These are phyloP conservation scores for Hesperophylax magnus DNA, from an alignment of 1,140 invertebrate species.

Conservation along the genomic window DNA sequence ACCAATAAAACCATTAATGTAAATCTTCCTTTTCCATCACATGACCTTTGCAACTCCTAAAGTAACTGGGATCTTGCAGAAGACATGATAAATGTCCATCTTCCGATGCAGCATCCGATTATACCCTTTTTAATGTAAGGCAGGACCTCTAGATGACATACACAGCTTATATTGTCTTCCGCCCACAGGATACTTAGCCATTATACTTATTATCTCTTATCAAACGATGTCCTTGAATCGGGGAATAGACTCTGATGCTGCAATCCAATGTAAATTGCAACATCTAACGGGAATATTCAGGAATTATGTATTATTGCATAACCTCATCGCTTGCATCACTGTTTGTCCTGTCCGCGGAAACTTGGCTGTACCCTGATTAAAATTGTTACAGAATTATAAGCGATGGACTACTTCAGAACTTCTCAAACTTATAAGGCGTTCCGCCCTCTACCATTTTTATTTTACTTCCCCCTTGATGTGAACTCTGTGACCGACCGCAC, in stretches of 20 bases:
- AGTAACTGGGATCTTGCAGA: too few species aligned
- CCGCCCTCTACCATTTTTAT: too few species aligned
- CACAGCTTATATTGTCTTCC: neutral
- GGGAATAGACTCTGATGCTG: neutral
- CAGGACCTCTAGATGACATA: neutral
- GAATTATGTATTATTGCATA: neutral
- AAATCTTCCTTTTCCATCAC: too few species aligned
- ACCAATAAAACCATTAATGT: too few species aligned
- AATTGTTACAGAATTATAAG: slow-evolving; percentile 17
- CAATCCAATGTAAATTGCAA: slow-evolving; percentile 24
- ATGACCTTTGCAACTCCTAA: too few species aligned
- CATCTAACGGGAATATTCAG: neutral
- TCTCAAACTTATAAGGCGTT: too few species aligned
- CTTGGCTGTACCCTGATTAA: slow-evolving; percentile 5
- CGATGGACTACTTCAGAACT: neutral
- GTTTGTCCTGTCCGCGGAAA: neutral
- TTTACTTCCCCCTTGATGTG: too few species aligned
- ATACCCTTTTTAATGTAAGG: too few species aligned
- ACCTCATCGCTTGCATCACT: too few species aligned
- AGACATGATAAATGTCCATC: too few species aligned
- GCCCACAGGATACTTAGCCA: neutral
- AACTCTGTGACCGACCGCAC: too few species aligned
- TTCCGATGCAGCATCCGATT: too few species aligned
- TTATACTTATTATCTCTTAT: neutral
- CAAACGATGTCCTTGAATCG: neutral